Conservation (phyloP, 1,140 invertebrate species). For the Lucilia cuprina region DNA sequence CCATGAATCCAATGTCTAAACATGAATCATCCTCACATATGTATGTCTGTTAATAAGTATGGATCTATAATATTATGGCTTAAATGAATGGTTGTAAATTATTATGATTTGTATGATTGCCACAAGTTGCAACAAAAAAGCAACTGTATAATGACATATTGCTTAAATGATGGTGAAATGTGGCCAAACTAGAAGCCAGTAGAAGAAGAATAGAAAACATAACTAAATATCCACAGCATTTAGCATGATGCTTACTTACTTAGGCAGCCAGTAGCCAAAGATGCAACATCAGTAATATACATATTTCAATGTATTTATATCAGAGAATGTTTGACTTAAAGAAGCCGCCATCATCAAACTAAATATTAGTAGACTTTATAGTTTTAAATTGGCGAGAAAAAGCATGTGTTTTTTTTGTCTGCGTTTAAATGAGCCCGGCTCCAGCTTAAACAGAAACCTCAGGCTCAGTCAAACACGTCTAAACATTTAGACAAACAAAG, state of each 20-base stretch:
- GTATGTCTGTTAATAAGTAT: no score
- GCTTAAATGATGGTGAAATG: slow-evolving; percentile 46
- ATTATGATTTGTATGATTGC: slow-evolving; percentile 46
- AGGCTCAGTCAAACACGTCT: background rate
- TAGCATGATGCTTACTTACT: background rate
- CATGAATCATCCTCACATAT: background rate
- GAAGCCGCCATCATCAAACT: background rate
- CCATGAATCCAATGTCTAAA: background rate
- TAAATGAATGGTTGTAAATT: slow-evolving; percentile 51
- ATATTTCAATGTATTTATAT: background rate
- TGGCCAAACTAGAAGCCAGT: slow-evolving; percentile 36
- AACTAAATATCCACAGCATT: background rate
- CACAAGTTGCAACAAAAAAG: slow-evolving; percentile 23
- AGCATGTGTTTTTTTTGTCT: background rate
- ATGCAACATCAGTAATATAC: background rate
- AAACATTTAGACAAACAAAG: background rate
- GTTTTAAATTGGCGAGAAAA: background rate
- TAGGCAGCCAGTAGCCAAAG: background rate
- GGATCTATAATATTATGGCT: slow-evolving; percentile 2
- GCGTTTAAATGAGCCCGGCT: background rate
- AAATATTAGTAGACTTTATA: background rate
- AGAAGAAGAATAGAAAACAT: background rate
- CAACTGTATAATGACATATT: slow-evolving; percentile 52
- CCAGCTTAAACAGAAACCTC: background rate
- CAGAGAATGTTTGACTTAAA: background rate